Base-by-base conservation (phyloP, 2,888 invertebrate genomes). In the Sympetrum striolatum region DNA sequence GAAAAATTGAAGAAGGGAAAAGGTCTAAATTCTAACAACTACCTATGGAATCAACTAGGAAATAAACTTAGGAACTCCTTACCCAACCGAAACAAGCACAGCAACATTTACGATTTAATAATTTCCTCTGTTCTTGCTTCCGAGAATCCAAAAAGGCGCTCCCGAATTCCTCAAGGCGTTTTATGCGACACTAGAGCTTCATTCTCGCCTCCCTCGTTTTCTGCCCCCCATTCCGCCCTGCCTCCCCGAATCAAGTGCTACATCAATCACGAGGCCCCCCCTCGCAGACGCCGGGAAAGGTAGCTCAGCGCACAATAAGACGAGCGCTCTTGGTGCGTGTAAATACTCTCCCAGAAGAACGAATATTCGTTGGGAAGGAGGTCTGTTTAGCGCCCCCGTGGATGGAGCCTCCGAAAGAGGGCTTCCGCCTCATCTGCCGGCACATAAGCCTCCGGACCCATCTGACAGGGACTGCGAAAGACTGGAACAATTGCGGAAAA, bases 231-330 rank as follows among this genome's bases (percentile, higher is more conserved):
- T 86, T 86, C 86, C 86, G 86, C 39, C 86, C 60, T 60, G 86
- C 86, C 86, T 60, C 37, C 60, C 37, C 35, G 60, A 86, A 86
- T 86, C 86, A 86, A 86, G 86, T 64, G 86, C 86, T 86, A 39
- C 86, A 86, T 86, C 86, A 86, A 86, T 86, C 86, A 86, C 86
- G 8, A 58, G 35, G 58, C 39, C 60, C 82, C 22, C 37, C 60
- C 60, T 14, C 25, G 18, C 22, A 60, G 12, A 82, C 53, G 82
- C n/a, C 82, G 3, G 25, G 81, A 35, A 58, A 14, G 58, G 82
- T 58, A 22, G 82, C 58, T 58, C 58, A 82, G 82, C 58, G 81
- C 0, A n/a, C 64, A 25, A 22, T n/a, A 64, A 64, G 44, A 44
- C 10, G 0, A 6, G 6, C 0, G 44, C 44, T 8, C 44, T 44